A percentile compares a stretch with the other conserved stretches of the same genome.
These are phyloP conservation scores for Morpho achilles DNA, from an alignment of 2,888 invertebrate species.

Conservation along the genomic window DNA sequence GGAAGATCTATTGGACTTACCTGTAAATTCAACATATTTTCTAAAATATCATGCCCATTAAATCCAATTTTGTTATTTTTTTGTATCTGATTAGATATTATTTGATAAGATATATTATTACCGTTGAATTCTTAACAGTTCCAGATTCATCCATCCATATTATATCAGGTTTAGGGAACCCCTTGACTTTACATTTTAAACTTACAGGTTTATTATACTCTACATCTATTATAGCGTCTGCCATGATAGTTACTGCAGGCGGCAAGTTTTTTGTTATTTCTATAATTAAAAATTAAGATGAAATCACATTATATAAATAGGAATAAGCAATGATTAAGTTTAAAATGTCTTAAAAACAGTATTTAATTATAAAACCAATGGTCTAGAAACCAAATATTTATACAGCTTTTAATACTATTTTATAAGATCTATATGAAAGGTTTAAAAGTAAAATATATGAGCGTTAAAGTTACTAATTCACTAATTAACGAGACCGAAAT, in stretches of 20 bases:
- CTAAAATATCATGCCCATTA: neutral
- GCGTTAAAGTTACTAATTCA: too few relatives aligned
- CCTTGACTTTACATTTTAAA: constrained; percentile 45
- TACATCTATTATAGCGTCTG: constrained; percentile 26
- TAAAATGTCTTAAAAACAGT: neutral
- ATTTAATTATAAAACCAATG: too few relatives aligned
- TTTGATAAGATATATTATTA: constrained; percentile 1
- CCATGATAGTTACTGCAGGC: constrained; percentile 37
- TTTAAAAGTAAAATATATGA: neutral
- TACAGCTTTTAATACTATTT: neutral
- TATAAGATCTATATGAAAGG: neutral
- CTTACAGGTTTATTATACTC: constrained; percentile 34
- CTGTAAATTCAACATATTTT: constrained; percentile 29
- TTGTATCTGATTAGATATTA: neutral
- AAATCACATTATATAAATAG: neutral
- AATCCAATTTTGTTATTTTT: neutral
- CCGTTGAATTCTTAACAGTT: constrained; percentile 2
- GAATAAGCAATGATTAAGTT: neutral
- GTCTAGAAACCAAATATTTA: too few relatives aligned
- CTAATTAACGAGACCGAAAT: too few relatives aligned
- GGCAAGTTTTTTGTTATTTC: constrained; percentile 26
- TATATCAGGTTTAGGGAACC: constrained; percentile 45
- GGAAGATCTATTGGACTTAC: constrained; percentile 37
- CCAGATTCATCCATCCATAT: constrained; percentile 39
- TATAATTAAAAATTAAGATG: constrained; percentile 12